Percentiles rank a stretch among this genome's conserved stretches.
phyloP scores from a whole-genome alignment of 2,113 vertebrate genomes.

The Stictonetta naevosa region DNA sequence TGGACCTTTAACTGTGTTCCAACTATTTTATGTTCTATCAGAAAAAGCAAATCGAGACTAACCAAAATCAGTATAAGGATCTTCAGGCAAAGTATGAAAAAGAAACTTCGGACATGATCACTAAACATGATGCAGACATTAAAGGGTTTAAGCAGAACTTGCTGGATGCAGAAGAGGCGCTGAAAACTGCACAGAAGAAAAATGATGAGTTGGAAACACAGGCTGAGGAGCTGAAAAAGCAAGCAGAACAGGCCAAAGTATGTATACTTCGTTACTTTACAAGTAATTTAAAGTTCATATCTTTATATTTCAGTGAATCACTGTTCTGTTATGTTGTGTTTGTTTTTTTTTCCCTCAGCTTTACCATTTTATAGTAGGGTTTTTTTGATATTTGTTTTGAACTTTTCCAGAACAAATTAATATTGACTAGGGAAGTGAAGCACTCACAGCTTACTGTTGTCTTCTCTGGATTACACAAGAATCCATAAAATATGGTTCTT shows the following conservation, averaged over 20 bases:
- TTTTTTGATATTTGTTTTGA: not conserved
- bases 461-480: not conserved
- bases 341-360: not conserved
- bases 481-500: not conserved
- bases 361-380: not conserved
- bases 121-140: slow-evolving; percentile 75
- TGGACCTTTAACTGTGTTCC: not conserved
- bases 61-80: slow-evolving; percentile 76
- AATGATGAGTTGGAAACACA: slow-evolving; percentile 77
- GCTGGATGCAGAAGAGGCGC: slow-evolving; percentile 74
- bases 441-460: not conserved
- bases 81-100: slow-evolving; percentile 81
- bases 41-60: slow-evolving; percentile 73
- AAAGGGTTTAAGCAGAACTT: slow-evolving; percentile 73
- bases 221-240: slow-evolving; percentile 80
- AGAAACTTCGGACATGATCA: slow-evolving; percentile 71
- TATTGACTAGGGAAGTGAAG: not conserved
- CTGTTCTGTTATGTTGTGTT: not conserved
- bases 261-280: not conserved
- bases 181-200: slow-evolving; percentile 72
- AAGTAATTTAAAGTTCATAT: not conserved
- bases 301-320: not conserved
- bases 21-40: slow-evolving; percentile 31
- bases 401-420: not conserved
- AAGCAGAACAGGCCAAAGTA: slow-evolving; percentile 87